These are phyloP conservation scores for Vanacampus margaritifer DNA, from an alignment of 2,113 vertebrate species.

Conservation along the genomic window DNA sequence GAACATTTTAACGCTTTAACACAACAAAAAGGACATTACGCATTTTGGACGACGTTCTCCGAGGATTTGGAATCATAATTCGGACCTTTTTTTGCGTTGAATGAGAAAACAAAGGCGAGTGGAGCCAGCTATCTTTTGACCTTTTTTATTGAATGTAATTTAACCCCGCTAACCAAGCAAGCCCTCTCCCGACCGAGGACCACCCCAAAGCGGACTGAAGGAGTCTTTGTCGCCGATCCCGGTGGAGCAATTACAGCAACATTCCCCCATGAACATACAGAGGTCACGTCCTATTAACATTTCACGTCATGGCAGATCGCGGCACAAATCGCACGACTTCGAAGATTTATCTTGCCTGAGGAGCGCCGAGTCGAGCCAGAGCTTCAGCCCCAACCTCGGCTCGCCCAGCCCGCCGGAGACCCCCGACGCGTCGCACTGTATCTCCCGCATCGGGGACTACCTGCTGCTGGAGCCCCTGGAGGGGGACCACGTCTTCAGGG, in stretches of 20 bases:
- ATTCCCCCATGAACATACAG: conserved; percentile 99
- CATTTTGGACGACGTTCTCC: not conserved
- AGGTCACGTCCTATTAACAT: conserved; percentile 98
- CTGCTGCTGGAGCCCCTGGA: conserved; percentile 97
- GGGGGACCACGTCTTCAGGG: conserved; percentile 97
- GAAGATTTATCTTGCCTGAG: conserved; percentile 92
- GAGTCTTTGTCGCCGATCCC: conserved; percentile 11
- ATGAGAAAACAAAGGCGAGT: conserved; percentile 43
- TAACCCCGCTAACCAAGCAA: conserved; percentile 14
- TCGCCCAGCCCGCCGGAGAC: conserved; percentile 98
- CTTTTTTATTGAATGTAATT: not conserved
- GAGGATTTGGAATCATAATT: not conserved
- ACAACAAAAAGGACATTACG: not conserved
- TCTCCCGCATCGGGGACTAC: conserved; percentile 98
- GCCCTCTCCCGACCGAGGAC: not conserved
- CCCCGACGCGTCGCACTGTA: conserved; percentile 96
- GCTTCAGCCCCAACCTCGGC: conserved; percentile 97
- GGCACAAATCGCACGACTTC: conserved; percentile 98
- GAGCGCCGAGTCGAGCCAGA: conserved; percentile 89
- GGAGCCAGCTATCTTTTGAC: conserved; percentile 14
- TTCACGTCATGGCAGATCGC: conserved; percentile 96
- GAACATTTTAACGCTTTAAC: not conserved
- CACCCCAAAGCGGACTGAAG: conserved; percentile 14
- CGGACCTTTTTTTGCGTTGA: conserved; percentile 24
- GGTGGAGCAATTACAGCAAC: conserved; percentile 65